phyloP scores from a whole-genome alignment of 2,888 invertebrate genomes.

The Blomia tropicalis region DNA sequence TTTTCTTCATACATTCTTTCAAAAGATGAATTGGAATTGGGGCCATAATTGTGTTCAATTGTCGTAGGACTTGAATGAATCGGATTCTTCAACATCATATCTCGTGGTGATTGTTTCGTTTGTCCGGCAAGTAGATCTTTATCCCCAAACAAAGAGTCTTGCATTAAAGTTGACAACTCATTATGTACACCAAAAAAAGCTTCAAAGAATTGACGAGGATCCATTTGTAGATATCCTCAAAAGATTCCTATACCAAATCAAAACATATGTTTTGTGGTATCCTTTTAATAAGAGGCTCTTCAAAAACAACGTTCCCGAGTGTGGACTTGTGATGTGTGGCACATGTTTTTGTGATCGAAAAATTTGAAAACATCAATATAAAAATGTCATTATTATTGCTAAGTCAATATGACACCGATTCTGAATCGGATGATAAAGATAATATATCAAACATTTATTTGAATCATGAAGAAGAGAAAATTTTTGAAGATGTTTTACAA shows the following conservation, averaged over 20 bases:
- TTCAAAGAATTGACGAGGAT: constrained; percentile 6
- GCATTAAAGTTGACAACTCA: neutral
- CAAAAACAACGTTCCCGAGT: neutral
- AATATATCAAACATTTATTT: no score
- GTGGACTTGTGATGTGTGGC: no score
- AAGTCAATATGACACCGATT: no score
- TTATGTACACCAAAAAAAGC: neutral
- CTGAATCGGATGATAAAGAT: no score
- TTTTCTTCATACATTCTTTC: neutral
- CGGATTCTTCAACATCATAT: constrained; percentile 15
- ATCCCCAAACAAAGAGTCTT: neutral
- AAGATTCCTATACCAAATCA: neutral
- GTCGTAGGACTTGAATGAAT: no score
- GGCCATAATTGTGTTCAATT: neutral
- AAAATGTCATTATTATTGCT: no score
- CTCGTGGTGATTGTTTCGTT: neutral
- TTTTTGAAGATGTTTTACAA: no score
- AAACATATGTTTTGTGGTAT: no score
- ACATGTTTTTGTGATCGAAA: no score
- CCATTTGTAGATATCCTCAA: neutral
- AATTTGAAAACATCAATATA: no score
- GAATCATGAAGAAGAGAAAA: no score
- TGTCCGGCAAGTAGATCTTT: neutral
- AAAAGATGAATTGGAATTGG: neutral
- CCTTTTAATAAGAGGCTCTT: no score